These are phyloP conservation scores for Chamaetylas fuelleborni DNA, from an alignment of 2,113 vertebrate species.

Conservation along the genomic window DNA sequence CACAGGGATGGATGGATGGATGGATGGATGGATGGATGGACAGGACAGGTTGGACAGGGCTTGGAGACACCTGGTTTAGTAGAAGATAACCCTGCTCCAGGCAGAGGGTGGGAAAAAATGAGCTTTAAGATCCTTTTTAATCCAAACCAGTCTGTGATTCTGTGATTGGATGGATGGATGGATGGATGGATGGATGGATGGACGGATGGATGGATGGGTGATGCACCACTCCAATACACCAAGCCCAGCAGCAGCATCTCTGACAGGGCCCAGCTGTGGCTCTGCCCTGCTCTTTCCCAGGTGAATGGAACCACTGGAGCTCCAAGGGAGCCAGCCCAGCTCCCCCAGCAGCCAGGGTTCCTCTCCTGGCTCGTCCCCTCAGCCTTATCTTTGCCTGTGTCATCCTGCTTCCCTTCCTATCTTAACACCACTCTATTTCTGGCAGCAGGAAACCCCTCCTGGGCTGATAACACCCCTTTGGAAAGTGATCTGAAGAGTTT, in stretches of 20 bases:
- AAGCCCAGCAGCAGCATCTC: neutral
- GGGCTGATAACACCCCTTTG: neutral
- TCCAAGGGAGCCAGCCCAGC: neutral
- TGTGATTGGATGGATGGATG: neutral
- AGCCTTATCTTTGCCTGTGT: neutral
- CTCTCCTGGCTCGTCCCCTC: fast-evolving
- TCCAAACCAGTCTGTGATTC: neutral
- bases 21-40: neutral
- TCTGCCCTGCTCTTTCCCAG: neutral
- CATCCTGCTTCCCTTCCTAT: neutral
- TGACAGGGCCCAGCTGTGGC: fast-evolving
- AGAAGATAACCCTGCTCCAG: neutral
- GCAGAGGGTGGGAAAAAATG: neutral
- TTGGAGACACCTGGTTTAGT: neutral
- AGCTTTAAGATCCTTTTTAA: neutral
- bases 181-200: fast-evolving
- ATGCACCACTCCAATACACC: neutral
- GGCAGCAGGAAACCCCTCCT: conserved; percentile 57
- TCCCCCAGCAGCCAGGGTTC: neutral
- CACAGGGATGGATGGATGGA: fast-evolving
- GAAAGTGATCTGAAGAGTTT: conserved; percentile 9
- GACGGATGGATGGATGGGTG: neutral
- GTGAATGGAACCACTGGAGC: fast-evolving
- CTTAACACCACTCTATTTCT: neutral
- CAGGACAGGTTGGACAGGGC: neutral